Base-by-base conservation (phyloP, 92 coral and sea anemone genomes). In the Palythoa grandis region DNA sequence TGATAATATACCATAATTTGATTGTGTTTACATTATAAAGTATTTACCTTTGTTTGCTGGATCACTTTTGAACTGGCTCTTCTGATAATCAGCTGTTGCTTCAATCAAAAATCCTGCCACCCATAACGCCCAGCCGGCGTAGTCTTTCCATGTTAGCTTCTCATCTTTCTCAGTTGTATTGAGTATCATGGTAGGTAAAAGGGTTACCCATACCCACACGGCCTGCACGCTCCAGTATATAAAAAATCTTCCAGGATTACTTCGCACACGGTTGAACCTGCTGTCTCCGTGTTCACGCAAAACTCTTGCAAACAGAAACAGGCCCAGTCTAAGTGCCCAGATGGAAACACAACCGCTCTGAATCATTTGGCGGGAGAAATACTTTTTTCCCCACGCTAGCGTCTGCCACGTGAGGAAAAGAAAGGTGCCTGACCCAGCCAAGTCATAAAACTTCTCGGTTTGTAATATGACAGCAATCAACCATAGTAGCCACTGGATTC, bases 111-210 rank as follows among this genome's bases (percentile, higher is more conserved):
- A 96, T 2, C 99, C 99, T 24, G 83, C 77, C 38, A 87, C 69
- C 99, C 99, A 96, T 37, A 96, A 85, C 1, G 85, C 85, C 99
- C 99, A 96, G 48, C 99, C 99, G 13, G 93, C 80, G 78, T 95
- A 96, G 90, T 96, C 99, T 77, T 86, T 91, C 99, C 96, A 95
- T 16, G 87, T 82, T 29, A 95, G 53, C 77, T 82, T 87, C 83
- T 77, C 92, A 78, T 92, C 96, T 93, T 82, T 80, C 56, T 77
- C 56, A 48, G 91, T 83, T 5, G 98, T 85, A 76, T 96, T 94
- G 88, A 95, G 78, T 37, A 95, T 91, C 16, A 96, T 79, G 20
- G 99, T 95, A 6, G 99, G 99, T 20, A 90, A 86, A 10, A 95
- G 88, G 11, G 98, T 93, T 25, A 91, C 9, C 90, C 91, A 95